Evolutionary conservation across 2,888 invertebrate genomes (phyloP).

Genomic region (Clepsis dumicolana): DNA sequence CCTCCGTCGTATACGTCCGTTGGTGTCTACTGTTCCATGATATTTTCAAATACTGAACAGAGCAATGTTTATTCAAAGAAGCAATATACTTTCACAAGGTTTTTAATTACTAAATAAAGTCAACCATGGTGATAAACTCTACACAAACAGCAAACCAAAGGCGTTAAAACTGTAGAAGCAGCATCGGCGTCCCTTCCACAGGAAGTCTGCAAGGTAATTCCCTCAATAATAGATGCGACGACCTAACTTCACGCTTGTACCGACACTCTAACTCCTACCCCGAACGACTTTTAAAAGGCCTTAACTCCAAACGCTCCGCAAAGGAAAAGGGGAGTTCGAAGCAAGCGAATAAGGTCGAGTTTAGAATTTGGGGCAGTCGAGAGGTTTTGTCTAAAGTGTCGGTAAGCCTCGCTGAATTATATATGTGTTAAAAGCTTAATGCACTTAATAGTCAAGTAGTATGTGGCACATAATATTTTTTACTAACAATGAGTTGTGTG

Average conservation of each 20-base stretch:
- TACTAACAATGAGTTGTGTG: conserved; percentile 50
- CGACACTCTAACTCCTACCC: conserved; percentile 72
- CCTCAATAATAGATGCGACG: conserved; percentile 84
- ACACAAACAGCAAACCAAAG: not conserved
- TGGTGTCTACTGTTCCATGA: too few species aligned
- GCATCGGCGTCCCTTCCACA: conserved; percentile 35
- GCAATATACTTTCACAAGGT: too few species aligned
- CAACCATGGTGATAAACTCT: not conserved
- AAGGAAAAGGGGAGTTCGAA: not conserved
- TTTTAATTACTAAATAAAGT: too few species aligned
- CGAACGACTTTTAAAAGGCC: conserved; percentile 47
- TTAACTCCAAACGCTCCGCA: not conserved
- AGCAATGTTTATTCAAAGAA: too few species aligned
- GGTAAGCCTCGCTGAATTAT: conserved; percentile 72
- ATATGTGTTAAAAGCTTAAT: conserved; percentile 83
- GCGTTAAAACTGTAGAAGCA: conserved; percentile 30
- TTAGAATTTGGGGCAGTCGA: conserved; percentile 44
- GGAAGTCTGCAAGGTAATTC: conserved; percentile 69
- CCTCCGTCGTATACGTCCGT: too few species aligned
- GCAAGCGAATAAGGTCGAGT: conserved; percentile 45
- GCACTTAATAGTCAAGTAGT: conserved; percentile 74
- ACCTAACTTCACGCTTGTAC: conserved; percentile 78
- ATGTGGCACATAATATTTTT: conserved; percentile 59
- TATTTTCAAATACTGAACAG: too few species aligned
- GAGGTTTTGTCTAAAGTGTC: conserved; percentile 54